Conservation (phyloP, 2,113 vertebrate species). For the Thunnus thynnus region DNA sequence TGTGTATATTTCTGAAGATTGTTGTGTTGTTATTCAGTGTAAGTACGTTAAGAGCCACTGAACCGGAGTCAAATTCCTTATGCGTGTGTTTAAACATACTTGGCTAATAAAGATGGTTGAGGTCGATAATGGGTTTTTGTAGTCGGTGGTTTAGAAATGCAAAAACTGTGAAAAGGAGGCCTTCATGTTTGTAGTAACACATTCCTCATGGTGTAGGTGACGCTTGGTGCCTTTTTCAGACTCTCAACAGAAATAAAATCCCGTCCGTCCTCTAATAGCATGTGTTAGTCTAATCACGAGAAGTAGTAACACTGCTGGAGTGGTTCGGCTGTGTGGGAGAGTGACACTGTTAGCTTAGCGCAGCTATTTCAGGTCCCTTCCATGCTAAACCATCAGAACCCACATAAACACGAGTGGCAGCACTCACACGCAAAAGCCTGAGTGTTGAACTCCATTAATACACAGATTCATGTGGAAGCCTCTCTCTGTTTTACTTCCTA, state of each 20-base stretch:
- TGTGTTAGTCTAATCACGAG: constrained; percentile 37
- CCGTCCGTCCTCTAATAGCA: constrained; percentile 32
- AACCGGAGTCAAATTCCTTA: too few relatives aligned
- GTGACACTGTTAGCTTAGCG: constrained; percentile 61
- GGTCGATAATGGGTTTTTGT: too few relatives aligned
- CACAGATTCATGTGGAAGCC: constrained; percentile 12
- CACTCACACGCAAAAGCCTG: constrained; percentile 13
- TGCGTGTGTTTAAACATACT: too few relatives aligned
- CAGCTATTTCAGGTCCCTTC: constrained; percentile 60
- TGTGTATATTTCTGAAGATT: too few relatives aligned
- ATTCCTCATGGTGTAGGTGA: background rate
- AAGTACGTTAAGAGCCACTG: too few relatives aligned
- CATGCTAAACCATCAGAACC: constrained; percentile 50
- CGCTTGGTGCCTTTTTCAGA: constrained; percentile 4
- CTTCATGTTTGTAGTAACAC: constrained; percentile 5
- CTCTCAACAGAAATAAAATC: constrained; percentile 30
- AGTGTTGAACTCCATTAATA: constrained; percentile 52
- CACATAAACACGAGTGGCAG: constrained; percentile 37
- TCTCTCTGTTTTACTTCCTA: background rate
- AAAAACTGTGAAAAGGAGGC: background rate
- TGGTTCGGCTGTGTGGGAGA: constrained; percentile 58
- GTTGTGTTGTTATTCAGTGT: too few relatives aligned
- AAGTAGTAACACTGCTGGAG: constrained; percentile 53
- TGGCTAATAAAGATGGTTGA: too few relatives aligned
- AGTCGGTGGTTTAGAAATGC: background rate